phyloP scores from a whole-genome alignment of 2,888 invertebrate genomes.

The Ochropacha duplaris region DNA sequence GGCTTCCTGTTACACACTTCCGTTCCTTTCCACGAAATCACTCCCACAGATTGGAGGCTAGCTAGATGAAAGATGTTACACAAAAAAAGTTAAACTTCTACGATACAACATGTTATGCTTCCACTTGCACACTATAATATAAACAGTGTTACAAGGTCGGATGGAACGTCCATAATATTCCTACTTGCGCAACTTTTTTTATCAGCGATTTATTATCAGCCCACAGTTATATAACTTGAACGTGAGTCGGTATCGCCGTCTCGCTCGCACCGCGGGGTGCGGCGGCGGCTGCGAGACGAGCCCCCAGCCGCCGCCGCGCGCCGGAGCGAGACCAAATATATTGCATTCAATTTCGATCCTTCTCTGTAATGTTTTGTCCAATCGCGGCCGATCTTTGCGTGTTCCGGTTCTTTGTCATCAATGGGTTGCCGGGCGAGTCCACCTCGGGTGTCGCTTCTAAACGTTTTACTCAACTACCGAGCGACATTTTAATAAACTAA shows the following conservation, averaged over 20 bases:
- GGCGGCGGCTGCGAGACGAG: slow-evolving; percentile 21
- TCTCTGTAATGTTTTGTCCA: slow-evolving; percentile 81
- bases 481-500: slow-evolving; percentile 35
- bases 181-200: slow-evolving; percentile 67
- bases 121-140: no score
- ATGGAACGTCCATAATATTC: slow-evolving; percentile 47
- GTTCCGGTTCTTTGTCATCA: slow-evolving; percentile 88
- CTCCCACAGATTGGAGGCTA: no score
- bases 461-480: slow-evolving; percentile 61
- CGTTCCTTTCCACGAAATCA: no score
- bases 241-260: slow-evolving; percentile 49
- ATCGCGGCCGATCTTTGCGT: slow-evolving; percentile 84
- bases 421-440: slow-evolving; percentile 86
- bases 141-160: no score
- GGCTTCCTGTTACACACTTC: no score
- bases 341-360: slow-evolving; percentile 80
- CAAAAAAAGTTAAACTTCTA: no score
- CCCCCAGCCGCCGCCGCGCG: slow-evolving; percentile 41
- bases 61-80: no score
- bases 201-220: slow-evolving; percentile 79
- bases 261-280: slow-evolving; percentile 44
- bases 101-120: no score
- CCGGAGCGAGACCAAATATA: slow-evolving; percentile 56
- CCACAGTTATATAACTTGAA: slow-evolving; percentile 71
- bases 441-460: slow-evolving; percentile 65